phyloP scores from a whole-genome alignment of 2,113 vertebrate genomes.

The Cynocephalus volans region DNA sequence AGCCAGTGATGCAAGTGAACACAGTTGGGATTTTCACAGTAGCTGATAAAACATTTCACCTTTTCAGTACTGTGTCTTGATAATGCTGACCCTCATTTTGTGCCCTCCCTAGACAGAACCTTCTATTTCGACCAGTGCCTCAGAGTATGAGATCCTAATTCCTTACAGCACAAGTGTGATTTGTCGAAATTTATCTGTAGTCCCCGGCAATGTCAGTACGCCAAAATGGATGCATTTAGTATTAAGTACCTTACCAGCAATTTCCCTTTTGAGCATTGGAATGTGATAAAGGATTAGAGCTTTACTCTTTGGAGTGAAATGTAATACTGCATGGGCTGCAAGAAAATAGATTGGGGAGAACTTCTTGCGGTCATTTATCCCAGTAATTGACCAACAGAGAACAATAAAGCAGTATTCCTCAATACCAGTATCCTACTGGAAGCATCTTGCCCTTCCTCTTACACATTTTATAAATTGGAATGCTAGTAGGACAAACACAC shows the following conservation, averaged over 20 bases:
- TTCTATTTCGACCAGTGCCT: conserved; percentile 71
- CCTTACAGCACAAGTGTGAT: conserved; percentile 63
- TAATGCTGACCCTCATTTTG: conserved; percentile 59
- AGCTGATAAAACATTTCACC: conserved; percentile 66
- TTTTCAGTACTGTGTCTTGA: conserved; percentile 55
- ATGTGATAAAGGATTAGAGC: conserved; percentile 75
- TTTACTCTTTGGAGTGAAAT: conserved; percentile 72
- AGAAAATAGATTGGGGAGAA: conserved; percentile 70
- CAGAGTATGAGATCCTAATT: conserved; percentile 63
- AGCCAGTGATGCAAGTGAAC: conserved; percentile 35
- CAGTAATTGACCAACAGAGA: conserved; percentile 66
- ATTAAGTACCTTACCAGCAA: conserved; percentile 79
- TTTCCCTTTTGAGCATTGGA: conserved; percentile 81
- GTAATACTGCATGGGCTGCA: conserved; percentile 45
- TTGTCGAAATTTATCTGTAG: conserved; percentile 79
- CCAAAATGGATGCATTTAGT: conserved; percentile 78
- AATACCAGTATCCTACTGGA: conserved; percentile 32
- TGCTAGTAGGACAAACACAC: conserved; percentile 69
- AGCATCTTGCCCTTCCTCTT: conserved; percentile 63
- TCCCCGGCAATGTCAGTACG: conserved; percentile 66
- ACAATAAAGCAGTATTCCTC: conserved; percentile 66
- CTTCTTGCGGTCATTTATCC: conserved; percentile 72
- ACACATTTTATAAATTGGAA: conserved; percentile 67
- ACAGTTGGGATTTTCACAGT: conserved; percentile 40
- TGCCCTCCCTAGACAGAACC: conserved; percentile 47